Percentiles rank a stretch among this genome's conserved stretches.
These are phyloP conservation scores for Leptinotarsa lineolata DNA, from an alignment of 1,140 invertebrate genomes.

Conservation along the genomic window DNA sequence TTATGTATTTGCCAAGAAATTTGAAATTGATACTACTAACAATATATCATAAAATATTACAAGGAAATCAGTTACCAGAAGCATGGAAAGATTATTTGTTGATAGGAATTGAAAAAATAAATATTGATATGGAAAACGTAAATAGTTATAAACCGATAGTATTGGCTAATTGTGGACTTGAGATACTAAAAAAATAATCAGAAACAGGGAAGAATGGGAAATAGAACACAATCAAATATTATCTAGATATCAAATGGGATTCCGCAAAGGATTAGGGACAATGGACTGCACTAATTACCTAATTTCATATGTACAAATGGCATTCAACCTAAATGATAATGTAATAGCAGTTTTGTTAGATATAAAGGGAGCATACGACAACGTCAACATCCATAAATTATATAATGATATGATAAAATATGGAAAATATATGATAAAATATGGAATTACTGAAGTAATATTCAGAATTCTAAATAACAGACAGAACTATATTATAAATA, in stretches of 20 bases:
- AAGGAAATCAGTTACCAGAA: slow-evolving; percentile 12
- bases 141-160: slow-evolving; percentile 22
- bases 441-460: not conserved
- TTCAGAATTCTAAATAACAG: slow-evolving; percentile 29
- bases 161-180: slow-evolving; percentile 6
- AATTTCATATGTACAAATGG: slow-evolving; percentile 9
- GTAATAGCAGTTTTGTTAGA: slow-evolving; percentile 29
- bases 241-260: slow-evolving; percentile 25
- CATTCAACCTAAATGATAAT: slow-evolving; percentile 4
- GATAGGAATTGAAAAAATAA: slow-evolving; percentile 21
- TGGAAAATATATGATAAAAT: not conserved
- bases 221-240: slow-evolving; percentile 17
- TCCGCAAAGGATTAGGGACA: slow-evolving; percentile 22
- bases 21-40: not conserved
- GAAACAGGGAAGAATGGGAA: slow-evolving; percentile 9
- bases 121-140: slow-evolving; percentile 14
- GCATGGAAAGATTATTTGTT: slow-evolving; percentile 18
- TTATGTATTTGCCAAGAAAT: slow-evolving; percentile 5
- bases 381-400: slow-evolving; percentile 21
- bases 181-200: slow-evolving; percentile 28
- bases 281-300: slow-evolving; percentile 11
- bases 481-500: not conserved
- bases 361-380: slow-evolving; percentile 32
- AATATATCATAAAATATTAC: slow-evolving; percentile 3
- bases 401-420: not conserved